A percentile compares a stretch with the other conserved stretches of the same genome.
Conservation (phyloP, 1,140 invertebrate species). For the Psix sp. region DNA sequence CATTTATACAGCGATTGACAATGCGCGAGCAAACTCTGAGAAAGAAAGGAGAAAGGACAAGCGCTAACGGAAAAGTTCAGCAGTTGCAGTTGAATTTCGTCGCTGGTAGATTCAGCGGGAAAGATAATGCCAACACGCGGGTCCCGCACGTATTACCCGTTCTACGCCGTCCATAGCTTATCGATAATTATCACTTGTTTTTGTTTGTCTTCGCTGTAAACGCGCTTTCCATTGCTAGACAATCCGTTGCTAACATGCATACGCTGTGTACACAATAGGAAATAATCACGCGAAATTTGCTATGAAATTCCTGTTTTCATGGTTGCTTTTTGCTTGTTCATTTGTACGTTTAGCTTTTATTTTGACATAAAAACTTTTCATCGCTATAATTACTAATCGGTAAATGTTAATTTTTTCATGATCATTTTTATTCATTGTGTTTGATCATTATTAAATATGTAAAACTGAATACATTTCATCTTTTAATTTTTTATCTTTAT, state of each 20-base stretch:
- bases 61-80: constrained; percentile 2
- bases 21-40: constrained; percentile 1
- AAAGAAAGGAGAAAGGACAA: constrained; percentile 10
- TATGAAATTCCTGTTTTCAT: too few relatives aligned
- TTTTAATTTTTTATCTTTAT: too few relatives aligned
- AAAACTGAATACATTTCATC: too few relatives aligned
- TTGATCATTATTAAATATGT: too few relatives aligned
- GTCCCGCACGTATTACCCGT: constrained; percentile 5
- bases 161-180: neutral
- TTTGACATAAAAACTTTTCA: too few relatives aligned
- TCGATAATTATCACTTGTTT: constrained; percentile 13
- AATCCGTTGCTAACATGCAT: neutral
- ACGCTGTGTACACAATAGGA: too few relatives aligned
- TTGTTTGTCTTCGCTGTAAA: neutral
- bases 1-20: constrained; percentile 60
- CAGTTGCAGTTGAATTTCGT: constrained; percentile 64
- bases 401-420: too few relatives aligned
- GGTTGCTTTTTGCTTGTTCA: too few relatives aligned
- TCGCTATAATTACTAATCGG: too few relatives aligned
- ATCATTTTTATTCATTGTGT: too few relatives aligned
- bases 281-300: too few relatives aligned
- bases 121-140: constrained; percentile 55
- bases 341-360: too few relatives aligned
- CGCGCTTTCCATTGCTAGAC: neutral
- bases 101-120: constrained; percentile 61